phyloP scores from a whole-genome alignment of 1,140 invertebrate species.

The Acromyrmex echinatior region DNA sequence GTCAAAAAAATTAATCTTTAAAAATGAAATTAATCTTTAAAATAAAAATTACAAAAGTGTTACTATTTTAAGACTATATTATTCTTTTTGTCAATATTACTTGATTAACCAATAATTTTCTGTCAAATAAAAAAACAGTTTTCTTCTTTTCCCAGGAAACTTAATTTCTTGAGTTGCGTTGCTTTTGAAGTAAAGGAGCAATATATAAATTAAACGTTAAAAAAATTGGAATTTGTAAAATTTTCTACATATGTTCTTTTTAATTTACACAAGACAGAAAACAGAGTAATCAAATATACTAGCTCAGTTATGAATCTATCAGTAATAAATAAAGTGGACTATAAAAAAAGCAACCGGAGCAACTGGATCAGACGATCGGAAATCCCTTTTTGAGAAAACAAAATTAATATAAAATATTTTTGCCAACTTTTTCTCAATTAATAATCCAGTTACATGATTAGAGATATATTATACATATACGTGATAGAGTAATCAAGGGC shows the following conservation, averaged over 20 bases:
- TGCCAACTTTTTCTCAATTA: not conserved
- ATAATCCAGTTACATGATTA: not conserved
- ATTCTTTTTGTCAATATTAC: too few relatives aligned
- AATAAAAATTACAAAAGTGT: too few relatives aligned
- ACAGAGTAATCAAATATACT: not conserved
- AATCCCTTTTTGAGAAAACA: not conserved
- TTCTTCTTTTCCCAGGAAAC: too few relatives aligned
- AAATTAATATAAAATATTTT: not conserved
- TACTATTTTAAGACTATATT: too few relatives aligned
- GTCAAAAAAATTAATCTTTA: too few relatives aligned
- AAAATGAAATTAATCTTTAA: too few relatives aligned
- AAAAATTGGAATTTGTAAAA: not conserved
- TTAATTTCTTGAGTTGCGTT: too few relatives aligned
- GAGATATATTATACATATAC: not conserved
- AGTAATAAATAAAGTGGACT: too few relatives aligned
- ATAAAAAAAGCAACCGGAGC: not conserved
- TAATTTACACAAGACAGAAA: not conserved
- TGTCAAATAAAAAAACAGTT: too few relatives aligned
- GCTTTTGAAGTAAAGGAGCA: too few relatives aligned
- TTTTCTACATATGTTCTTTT: not conserved
- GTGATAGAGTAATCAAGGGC: slow-evolving; percentile 16
- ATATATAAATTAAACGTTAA: not conserved
- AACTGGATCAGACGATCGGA: not conserved
- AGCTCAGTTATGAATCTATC: not conserved
- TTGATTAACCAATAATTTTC: too few relatives aligned